Evolutionary conservation across 2,797 vertebrate species (phyloP).

Genomic region (Periparus ater): DNA sequence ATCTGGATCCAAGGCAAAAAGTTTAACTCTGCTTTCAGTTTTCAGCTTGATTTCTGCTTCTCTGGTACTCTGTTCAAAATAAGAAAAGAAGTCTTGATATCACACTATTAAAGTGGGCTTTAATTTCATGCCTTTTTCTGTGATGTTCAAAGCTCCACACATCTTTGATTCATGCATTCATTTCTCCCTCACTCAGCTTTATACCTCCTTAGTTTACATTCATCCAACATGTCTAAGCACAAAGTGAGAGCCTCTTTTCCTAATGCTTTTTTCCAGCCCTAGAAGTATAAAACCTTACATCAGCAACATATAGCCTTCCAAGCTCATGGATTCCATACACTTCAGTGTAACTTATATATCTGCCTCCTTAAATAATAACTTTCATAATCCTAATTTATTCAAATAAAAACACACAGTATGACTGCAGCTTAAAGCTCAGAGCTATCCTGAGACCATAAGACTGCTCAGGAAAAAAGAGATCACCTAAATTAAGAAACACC

Average conservation of each 20-base stretch:
- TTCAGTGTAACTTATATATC: background rate
- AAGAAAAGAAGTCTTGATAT: background rate
- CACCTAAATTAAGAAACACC: constrained; percentile 15
- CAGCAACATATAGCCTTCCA: background rate
- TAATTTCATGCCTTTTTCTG: background rate
- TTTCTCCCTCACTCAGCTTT: background rate
- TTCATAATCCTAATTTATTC: background rate
- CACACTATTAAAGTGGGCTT: background rate
- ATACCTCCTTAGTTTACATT: background rate
- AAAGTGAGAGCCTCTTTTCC: background rate
- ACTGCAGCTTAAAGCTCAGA: background rate
- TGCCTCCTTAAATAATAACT: background rate
- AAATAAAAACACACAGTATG: background rate
- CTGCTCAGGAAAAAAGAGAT: background rate
- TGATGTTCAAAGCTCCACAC: background rate
- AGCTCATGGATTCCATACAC: background rate
- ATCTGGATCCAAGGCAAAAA: constrained; percentile 94
- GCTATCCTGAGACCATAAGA: background rate
- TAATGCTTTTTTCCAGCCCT: background rate
- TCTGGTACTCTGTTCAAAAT: constrained; percentile 83
- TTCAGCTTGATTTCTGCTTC: constrained; percentile 92
- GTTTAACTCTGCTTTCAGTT: constrained; percentile 91
- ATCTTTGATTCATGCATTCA: background rate
- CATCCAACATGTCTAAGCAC: background rate
- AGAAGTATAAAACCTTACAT: background rate